Evolutionary conservation across 2,888 invertebrate genomes (phyloP), one percentile per base, ranked within the genome.

Genomic region (Cheilosia pagana): DNA sequence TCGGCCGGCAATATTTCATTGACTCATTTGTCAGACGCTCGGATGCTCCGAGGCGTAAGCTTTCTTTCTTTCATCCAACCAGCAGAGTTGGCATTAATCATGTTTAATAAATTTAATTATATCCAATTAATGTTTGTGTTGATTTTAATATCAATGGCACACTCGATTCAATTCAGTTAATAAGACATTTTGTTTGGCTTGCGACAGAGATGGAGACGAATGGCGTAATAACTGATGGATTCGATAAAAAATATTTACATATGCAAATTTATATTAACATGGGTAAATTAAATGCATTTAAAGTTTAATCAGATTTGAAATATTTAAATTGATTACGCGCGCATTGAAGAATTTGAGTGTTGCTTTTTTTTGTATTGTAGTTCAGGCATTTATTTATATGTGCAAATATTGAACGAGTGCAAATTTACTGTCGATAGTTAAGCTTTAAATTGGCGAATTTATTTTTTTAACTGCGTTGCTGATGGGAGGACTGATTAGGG

Each of bases 71-170:
- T 43, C 53, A 7, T 53, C 23, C 60, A 52, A 43, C 23, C n/a
- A n/a, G n/a, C n/a, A n/a, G n/a, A n/a, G n/a, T n/a, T 60, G 19
- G 31, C 57, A 75, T 70, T 55, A 75, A 70, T 70, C 74, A 75
- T 74, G 68, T 50, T 81, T 62, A 62, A 59, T 68, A 41, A 68
- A 75, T 52, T 70, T 45, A 81, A 81, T 75, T 75, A 70, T 25
- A 63, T 50, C 63, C 67, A 81, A 63, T 81, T 74, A 79, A 78
- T 50, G 72, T 10, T 60, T 45, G 52, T 72, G 71, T 65, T 77
- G 67, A 53, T 76, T 68, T 60, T 72, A 60, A 60, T 72, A 81
- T 74, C 72, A 52, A 68, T 62, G 60, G 62, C 55, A 67, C 35
- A 67, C 52, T 74, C 60, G 48, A 74, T 67, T 67, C 43, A 39